Evolutionary conservation across 2,888 invertebrate species (phyloP), one percentile per base, ranked within the genome.

Genomic region (Mystacides longicornis): DNA sequence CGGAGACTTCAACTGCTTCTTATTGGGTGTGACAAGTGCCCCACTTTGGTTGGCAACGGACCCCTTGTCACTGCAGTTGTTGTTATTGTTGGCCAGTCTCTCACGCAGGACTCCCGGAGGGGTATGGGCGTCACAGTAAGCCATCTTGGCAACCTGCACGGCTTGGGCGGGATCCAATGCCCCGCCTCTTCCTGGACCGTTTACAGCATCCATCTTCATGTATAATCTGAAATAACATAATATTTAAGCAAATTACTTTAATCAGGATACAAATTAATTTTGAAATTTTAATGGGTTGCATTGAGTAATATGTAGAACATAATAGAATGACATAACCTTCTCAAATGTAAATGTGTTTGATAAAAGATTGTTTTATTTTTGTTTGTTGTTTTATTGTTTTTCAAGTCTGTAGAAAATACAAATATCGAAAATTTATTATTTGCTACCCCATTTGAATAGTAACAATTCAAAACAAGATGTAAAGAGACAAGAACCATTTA

Each of bases 121-220:
- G 0, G 94, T 90, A 68, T 98, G 98, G 1, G 91, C 83, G 70
- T 96, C 94, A 70, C 98, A 98, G 69, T 89, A 98, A 11, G 97
- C 97, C 65, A 93, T 93, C 71, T 97, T 97, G 66, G 94, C 89
- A 1, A 97, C 93, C 54, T 89, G 81, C 62, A 92, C 86, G 0
- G 91, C 87, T 63, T 87, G 81, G 56, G 79, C 78, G 50, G 85
- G 80, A 65, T 85, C 82, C 51, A 77, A 68, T 23, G 67, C 69
- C 52, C 70, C 69, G 59, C 56, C 58, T 7, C 75, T 68, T 0
- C 78, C 71, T 0, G 76, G 73, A 4, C 77, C 76, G 64, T 85
- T 82, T 0, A 94, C 89, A 0, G 95, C 94, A 67, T 96, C 92
- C 87, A 98, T 96, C 67, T 93, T 90, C 96, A 96, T 96, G 67